These are phyloP conservation scores for Agriopis marginaria DNA, from an alignment of 2,888 invertebrate species.

Conservation along the genomic window DNA sequence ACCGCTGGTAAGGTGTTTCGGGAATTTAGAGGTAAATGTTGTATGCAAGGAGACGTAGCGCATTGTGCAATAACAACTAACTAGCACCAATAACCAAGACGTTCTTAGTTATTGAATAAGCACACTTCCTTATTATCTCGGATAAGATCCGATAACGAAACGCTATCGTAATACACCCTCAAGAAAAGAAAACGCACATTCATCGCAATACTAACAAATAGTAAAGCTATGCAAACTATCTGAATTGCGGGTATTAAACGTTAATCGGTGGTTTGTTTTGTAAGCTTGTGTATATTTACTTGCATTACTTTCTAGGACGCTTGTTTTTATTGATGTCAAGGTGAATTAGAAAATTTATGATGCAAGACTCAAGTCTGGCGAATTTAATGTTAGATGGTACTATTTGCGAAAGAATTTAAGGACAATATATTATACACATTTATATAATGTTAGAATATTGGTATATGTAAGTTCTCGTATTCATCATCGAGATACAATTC, in stretches of 20 bases:
- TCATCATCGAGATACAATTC: no score
- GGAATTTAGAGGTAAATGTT: background rate
- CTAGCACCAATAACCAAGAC: background rate
- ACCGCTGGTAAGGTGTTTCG: background rate
- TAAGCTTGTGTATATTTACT: conserved; percentile 21
- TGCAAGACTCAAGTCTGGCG: background rate
- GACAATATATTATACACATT: no score
- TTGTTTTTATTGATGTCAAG: conserved; percentile 37
- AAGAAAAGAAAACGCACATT: conserved; percentile 17
- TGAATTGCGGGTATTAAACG: conserved; percentile 16
- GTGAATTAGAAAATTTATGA: conserved; percentile 18
- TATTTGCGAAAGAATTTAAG: background rate
- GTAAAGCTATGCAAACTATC: conserved; percentile 22
- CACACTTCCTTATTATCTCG: conserved; percentile 11
- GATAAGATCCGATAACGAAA: conserved; percentile 2
- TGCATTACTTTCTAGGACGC: conserved; percentile 27
- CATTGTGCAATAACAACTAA: background rate
- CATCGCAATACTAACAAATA: conserved; percentile 14
- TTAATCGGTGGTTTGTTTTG: conserved; percentile 6
- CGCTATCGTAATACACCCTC: conserved; percentile 18
- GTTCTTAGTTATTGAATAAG: background rate
- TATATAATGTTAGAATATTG: no score
- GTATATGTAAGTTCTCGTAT: no score
- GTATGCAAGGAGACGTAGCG: background rate
- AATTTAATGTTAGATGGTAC: background rate